Evolutionary conservation across 30 jellyfish, hydroid and myxozoan genomes (phyloP).

Genomic region (Mastigias papua): DNA sequence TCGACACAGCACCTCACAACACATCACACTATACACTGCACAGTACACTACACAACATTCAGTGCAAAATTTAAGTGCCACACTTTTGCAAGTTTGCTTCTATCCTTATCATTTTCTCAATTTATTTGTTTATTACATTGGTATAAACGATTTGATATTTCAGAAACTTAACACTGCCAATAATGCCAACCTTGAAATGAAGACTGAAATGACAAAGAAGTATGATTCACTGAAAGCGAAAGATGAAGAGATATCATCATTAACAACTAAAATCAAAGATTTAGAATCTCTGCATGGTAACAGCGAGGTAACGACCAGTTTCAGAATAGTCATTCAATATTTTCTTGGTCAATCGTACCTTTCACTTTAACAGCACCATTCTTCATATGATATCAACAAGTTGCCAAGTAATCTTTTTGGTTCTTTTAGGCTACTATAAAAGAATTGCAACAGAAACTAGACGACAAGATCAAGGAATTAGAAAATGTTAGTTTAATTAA

Average conservation of each 20-base stretch:
- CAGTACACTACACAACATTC: too few relatives aligned
- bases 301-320: not conserved
- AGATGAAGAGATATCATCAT: slow-evolving; percentile 21
- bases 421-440: slow-evolving; percentile 12
- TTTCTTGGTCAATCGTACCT: too few relatives aligned
- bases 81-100: not conserved
- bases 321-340: not conserved
- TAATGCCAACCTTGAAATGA: not conserved
- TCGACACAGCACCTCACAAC: too few relatives aligned
- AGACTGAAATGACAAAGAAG: slow-evolving; percentile 16
- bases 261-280: slow-evolving; percentile 15
- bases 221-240: slow-evolving; percentile 12
- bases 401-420: not conserved
- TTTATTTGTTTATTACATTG: not conserved
- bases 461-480: slow-evolving; percentile 40
- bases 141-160: not conserved
- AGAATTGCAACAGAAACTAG: slow-evolving; percentile 33
- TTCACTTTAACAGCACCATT: too few relatives aligned
- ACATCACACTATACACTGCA: too few relatives aligned
- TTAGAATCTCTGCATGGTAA: not conserved
- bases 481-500: not conserved
- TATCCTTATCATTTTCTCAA: not conserved
- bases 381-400: too few relatives aligned
- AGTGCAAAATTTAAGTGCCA: too few relatives aligned
- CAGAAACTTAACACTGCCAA: slow-evolving; percentile 20